A percentile compares a stretch with the other conserved stretches of the same genome.
Conservation (phyloP, 2,113 vertebrate species). For the Megaptera novaeangliae region DNA sequence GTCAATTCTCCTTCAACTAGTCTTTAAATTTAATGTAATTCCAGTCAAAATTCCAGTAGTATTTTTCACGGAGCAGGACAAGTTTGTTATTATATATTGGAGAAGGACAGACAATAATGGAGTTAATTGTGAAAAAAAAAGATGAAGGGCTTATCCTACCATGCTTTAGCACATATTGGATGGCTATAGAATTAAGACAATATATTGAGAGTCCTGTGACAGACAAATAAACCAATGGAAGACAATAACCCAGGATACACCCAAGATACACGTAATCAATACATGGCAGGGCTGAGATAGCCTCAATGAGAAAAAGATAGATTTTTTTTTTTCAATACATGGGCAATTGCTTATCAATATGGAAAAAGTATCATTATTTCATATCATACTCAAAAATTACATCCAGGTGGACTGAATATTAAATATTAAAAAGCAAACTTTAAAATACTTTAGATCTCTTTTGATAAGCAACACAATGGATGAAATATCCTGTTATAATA, state of each 20-base stretch:
- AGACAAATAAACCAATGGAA: fast-evolving
- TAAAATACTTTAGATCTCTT: not conserved
- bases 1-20: not conserved
- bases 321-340: not conserved
- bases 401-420: not conserved
- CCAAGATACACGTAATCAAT: fast-evolving
- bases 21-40: not conserved
- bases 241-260: fast-evolving
- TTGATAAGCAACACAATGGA: not conserved
- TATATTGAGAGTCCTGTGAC: fast-evolving
- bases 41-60: not conserved
- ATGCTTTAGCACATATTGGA: fast-evolving
- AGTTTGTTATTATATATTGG: no score
- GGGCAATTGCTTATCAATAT: not conserved
- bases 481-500: not conserved
- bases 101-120: not conserved
- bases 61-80: not conserved
- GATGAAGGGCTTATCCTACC: fast-evolving
- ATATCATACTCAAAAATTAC: not conserved
- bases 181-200: not conserved
- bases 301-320: not conserved
- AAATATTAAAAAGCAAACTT: not conserved
- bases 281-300: fast-evolving
- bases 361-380: not conserved
- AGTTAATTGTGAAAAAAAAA: not conserved